These are phyloP conservation scores for Porites lobata DNA, from an alignment of 92 coral and sea anemone genomes.

Conservation along the genomic window DNA sequence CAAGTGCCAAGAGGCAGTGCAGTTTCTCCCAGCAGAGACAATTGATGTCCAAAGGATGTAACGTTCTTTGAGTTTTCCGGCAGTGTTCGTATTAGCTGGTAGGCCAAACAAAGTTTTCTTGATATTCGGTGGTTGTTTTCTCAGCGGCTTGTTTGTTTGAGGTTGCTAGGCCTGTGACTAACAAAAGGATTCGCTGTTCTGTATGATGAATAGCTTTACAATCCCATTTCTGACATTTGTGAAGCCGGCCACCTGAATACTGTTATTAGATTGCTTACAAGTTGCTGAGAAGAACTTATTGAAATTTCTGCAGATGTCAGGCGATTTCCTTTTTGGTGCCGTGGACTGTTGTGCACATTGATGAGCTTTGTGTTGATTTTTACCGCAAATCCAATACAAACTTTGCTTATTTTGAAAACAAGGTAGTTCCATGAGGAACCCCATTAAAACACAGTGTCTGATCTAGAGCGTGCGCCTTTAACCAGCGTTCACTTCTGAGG, in stretches of 20 bases:
- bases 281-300: conserved; percentile 41
- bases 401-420: conserved; percentile 30
- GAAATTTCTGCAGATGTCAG: conserved; percentile 56
- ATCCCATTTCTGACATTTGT: conserved; percentile 58
- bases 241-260: conserved; percentile 60
- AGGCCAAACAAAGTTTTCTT: conserved; percentile 47
- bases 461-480: conserved; percentile 65
- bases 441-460: conserved; percentile 55
- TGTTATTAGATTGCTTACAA: conserved; percentile 64
- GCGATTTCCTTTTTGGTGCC: not conserved
- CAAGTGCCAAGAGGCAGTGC: conserved; percentile 57
- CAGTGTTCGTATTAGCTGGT: conserved; percentile 57
- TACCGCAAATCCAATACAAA: not conserved
- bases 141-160: conserved; percentile 8
- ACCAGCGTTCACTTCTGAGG: conserved; percentile 67
- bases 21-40: conserved; percentile 51
- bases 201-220: conserved; percentile 49
- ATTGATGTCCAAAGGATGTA: conserved; percentile 64
- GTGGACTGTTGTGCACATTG: too few relatives aligned
- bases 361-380: too few relatives aligned
- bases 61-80: conserved; percentile 18
- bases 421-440: conserved; percentile 37
- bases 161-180: not conserved
- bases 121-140: conserved; percentile 8
- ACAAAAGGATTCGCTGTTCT: not conserved